phyloP scores from a whole-genome alignment of 2,797 vertebrate genomes.

The Enteromius afrohamiltoni region DNA sequence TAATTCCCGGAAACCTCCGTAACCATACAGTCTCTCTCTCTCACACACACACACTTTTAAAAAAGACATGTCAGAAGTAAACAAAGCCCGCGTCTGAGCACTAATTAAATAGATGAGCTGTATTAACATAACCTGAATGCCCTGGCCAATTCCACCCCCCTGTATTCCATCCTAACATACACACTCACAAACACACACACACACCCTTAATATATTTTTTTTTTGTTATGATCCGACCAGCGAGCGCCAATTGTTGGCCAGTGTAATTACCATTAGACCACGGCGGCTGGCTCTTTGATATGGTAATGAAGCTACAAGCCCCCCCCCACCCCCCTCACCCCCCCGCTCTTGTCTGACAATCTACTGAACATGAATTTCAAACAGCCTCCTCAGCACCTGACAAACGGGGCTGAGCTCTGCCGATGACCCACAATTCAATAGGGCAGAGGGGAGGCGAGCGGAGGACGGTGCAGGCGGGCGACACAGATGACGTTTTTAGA shows the following conservation, averaged over 20 bases:
- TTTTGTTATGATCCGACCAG: constrained; percentile 92
- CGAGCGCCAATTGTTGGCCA: constrained; percentile 89
- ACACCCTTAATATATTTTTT: constrained; percentile 70
- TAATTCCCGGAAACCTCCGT: constrained; percentile 51
- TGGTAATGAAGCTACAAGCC: constrained; percentile 91
- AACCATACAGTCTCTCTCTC: constrained; percentile 43
- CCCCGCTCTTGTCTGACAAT: constrained; percentile 65
- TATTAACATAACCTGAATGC: constrained; percentile 89
- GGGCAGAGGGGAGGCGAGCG: constrained; percentile 23
- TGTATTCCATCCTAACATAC: constrained; percentile 46
- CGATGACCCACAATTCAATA: constrained; percentile 55
- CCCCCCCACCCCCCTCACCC: constrained; percentile 54
- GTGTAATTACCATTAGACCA: constrained; percentile 96
- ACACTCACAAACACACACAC: constrained; percentile 26
- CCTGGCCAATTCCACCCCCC: constrained; percentile 82
- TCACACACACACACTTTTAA: constrained; percentile 63
- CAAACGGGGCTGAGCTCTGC: constrained; percentile 72
- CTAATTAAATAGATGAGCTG: constrained; percentile 87
- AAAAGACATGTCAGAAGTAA: constrained; percentile 80
- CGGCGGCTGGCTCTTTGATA: constrained; percentile 95
- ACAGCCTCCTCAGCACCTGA: constrained; percentile 86
- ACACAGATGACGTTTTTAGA: constrained; percentile 20
- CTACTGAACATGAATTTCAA: constrained; percentile 88
- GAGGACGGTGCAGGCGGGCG: constrained; percentile 12
- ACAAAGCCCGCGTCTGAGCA: constrained; percentile 77